Evolutionary conservation across 2,113 vertebrate genomes (phyloP).

Genomic region (Spizaetus ornatus): DNA sequence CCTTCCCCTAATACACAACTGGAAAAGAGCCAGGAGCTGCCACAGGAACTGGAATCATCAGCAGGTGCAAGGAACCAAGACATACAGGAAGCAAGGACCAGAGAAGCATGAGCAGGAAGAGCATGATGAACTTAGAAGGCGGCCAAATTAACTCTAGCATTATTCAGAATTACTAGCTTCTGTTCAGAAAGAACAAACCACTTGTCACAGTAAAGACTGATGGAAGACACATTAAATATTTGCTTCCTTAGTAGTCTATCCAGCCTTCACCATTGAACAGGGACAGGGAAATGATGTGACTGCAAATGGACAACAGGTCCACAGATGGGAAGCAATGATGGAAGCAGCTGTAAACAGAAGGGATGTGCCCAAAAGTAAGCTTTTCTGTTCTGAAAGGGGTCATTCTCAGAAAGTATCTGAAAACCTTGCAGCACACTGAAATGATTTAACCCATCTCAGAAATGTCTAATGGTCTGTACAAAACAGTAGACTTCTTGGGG

Average conservation of each 20-base stretch:
- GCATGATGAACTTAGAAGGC: not conserved
- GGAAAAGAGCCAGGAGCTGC: not conserved
- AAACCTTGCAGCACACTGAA: not conserved
- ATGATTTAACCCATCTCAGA: not conserved
- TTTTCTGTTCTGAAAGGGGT: not conserved
- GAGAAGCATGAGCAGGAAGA: not conserved
- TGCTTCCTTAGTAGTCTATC: not conserved
- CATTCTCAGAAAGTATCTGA: not conserved
- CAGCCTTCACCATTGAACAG: not conserved
- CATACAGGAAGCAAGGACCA: not conserved
- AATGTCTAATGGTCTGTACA: not conserved
- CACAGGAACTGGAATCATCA: not conserved
- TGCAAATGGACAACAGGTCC: not conserved
- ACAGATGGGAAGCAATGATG: not conserved
- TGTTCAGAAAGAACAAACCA: not conserved
- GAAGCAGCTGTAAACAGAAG: slow-evolving; percentile 14
- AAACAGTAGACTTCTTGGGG: not conserved
- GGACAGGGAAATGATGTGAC: not conserved
- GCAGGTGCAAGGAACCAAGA: not conserved
- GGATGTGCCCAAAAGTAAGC: not conserved
- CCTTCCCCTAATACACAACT: not conserved
- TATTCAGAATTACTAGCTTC: not conserved
- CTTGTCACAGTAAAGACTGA: not conserved
- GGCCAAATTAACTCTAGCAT: not conserved
- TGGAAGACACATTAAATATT: not conserved